Percentiles rank a stretch among this genome's conserved stretches.
phyloP scores from a whole-genome alignment of 2,888 invertebrate species.

The Drosophila diplacantha region DNA sequence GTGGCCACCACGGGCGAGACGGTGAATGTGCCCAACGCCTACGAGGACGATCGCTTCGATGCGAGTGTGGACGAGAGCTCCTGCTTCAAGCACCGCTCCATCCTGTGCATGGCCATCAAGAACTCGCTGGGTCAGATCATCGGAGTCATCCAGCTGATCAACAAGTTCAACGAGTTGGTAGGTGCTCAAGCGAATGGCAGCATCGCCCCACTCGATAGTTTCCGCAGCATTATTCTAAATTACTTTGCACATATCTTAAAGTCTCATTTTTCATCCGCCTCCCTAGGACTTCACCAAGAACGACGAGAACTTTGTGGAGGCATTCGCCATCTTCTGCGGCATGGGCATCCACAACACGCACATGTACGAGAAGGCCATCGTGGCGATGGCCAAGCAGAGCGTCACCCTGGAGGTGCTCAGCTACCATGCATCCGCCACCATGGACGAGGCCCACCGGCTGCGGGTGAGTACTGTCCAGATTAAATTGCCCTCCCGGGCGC shows the following conservation, averaged over 20 bases:
- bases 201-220: background rate
- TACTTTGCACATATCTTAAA: background rate
- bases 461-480: conserved; percentile 81
- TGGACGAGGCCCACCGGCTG: conserved; percentile 92
- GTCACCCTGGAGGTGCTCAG: conserved; percentile 95
- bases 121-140: conserved; percentile 94
- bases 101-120: conserved; percentile 97
- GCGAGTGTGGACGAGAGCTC: conserved; percentile 89
- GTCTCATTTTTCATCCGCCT: background rate
- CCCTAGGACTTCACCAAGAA: conserved; percentile 89
- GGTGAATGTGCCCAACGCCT: conserved; percentile 93
- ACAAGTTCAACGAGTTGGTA: conserved; percentile 91
- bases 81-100: conserved; percentile 90
- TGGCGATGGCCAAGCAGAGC: conserved; percentile 97
- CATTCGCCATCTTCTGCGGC: conserved; percentile 98
- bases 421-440: conserved; percentile 94
- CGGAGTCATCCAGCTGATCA: conserved; percentile 94
- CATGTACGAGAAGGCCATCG: conserved; percentile 97
- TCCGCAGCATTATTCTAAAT: background rate
- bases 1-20: conserved; percentile 98
- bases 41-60: conserved; percentile 93
- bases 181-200: conserved; percentile 33
- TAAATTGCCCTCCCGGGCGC: conserved; percentile 26
- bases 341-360: conserved; percentile 98
- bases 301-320: conserved; percentile 97